Evolutionary conservation across 2,888 invertebrate species (phyloP), one percentile per base, ranked within the genome.

Genomic region (Apoda limacodes): DNA sequence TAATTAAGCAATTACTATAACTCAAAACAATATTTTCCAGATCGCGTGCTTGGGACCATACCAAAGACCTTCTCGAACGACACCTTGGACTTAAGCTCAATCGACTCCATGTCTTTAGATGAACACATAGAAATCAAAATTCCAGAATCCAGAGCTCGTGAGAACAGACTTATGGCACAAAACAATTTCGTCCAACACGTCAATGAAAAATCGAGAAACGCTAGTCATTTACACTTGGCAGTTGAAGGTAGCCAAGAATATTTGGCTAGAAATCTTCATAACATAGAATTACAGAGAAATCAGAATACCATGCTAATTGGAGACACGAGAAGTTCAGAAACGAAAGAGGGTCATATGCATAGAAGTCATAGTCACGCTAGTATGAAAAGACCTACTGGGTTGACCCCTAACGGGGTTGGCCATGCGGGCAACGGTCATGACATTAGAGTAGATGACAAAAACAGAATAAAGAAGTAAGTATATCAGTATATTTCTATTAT

Each of bases 81-180:
- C 45, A 87, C 86, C 3, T 59, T 86, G 30, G 82, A 82, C 46
- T 52, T 81, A 35, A 86, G 85, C 46, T 87, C 86, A 24, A 80
- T 86, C 28, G 86, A 86, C 45, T 85, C 85, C 30, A 82, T 85
- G 52, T 86, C 85, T 1, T 53, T 78, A 34, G 83, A 82, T 45
- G 83, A 84, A 35, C 85, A 85, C 49, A 84, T 85, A 19, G 83
- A 84, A 48, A 85, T 85, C 48, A 82, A 82, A 42, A 82, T 68
- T 71, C 88, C 55, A 43, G 83, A 69, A 46, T 52, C 80, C 1
- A 61, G 81, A 43, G 80, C 55, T n/a, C 53, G 71, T 37, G 82
- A 82, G 37, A 82, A 82, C 52, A 55, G 82, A 13, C 54, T 76
- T 2, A 71, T 82, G 70, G 80, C 80, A 1, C 71, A 80, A 33